These are phyloP conservation scores for Eristalis arbustorum DNA, from an alignment of 2,888 invertebrate species.

Conservation along the genomic window DNA sequence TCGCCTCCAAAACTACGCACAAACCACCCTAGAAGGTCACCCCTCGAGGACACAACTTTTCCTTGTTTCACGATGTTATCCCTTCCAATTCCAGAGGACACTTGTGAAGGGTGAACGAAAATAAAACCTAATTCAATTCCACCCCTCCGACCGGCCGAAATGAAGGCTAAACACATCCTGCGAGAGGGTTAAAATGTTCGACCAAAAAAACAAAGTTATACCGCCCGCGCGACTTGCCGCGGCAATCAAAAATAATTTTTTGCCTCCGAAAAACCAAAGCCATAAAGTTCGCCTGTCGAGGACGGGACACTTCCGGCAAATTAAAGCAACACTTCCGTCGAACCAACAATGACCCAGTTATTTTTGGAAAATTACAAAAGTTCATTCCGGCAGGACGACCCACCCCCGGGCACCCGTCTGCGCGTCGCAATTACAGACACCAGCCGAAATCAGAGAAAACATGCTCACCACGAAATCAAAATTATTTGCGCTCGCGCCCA, in stretches of 20 bases:
- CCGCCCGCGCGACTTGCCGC: neutral
- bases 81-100: neutral
- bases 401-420: neutral
- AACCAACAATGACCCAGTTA: conserved; percentile 37
- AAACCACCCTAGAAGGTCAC: neutral
- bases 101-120: neutral
- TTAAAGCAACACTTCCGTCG: conserved; percentile 37
- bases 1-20: neutral
- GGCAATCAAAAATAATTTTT: conserved; percentile 9
- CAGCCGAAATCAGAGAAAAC: conserved; percentile 28
- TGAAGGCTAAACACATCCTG: neutral
- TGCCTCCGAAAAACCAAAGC: neutral
- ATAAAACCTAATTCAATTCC: neutral
- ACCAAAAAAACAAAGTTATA: neutral
- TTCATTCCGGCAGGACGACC: neutral
- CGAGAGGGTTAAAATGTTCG: neutral
- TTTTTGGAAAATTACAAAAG: conserved; percentile 42
- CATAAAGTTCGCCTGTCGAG: conserved; percentile 18
- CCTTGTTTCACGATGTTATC: neutral
- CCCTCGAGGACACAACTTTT: neutral
- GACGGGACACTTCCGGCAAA: conserved; percentile 36
- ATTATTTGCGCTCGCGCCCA: conserved; percentile 48
- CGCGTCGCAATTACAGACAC: neutral
- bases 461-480: conserved; percentile 59
- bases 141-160: neutral